These are phyloP conservation scores for Tachina grossa DNA, from an alignment of 2,888 invertebrate species.

Conservation along the genomic window DNA sequence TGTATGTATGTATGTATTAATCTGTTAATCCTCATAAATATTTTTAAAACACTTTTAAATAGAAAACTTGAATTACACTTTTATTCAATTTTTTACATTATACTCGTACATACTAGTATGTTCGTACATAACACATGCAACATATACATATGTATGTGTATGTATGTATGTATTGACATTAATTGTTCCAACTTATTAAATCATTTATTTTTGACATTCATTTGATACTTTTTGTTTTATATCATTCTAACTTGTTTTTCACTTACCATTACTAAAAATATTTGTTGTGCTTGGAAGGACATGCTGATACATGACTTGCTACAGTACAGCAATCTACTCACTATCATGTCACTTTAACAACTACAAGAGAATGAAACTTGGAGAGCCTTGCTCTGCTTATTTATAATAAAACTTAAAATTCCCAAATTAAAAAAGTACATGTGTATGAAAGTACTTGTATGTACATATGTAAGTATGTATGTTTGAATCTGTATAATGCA, in stretches of 20 bases:
- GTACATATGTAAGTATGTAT: background rate
- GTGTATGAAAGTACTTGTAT: background rate
- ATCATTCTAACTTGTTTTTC: constrained; percentile 53
- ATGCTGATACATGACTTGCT: constrained; percentile 83
- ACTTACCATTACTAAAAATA: constrained; percentile 83
- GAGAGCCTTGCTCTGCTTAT: constrained; percentile 78
- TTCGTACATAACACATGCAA: no score
- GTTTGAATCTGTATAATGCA: background rate
- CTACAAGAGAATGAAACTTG: constrained; percentile 82
- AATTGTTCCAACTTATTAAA: background rate
- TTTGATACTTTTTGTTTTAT: constrained; percentile 28
- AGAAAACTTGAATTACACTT: constrained; percentile 5
- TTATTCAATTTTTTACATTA: no score
- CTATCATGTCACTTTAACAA: constrained; percentile 83
- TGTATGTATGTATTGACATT: background rate
- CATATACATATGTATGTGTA: no score
- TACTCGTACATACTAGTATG: no score
- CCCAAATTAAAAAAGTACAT: constrained; percentile 22
- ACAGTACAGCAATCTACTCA: constrained; percentile 82
- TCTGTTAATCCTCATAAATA: constrained; percentile 72
- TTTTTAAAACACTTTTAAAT: constrained; percentile 47
- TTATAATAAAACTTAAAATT: constrained; percentile 76
- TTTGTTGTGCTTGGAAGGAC: constrained; percentile 83
- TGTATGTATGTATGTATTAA: no score
- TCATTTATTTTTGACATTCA: constrained; percentile 1